Evolutionary conservation across 2,797 vertebrate genomes (phyloP), one percentile per base, ranked within the genome.

Genomic region (Poeciliopsis presidionis): DNA sequence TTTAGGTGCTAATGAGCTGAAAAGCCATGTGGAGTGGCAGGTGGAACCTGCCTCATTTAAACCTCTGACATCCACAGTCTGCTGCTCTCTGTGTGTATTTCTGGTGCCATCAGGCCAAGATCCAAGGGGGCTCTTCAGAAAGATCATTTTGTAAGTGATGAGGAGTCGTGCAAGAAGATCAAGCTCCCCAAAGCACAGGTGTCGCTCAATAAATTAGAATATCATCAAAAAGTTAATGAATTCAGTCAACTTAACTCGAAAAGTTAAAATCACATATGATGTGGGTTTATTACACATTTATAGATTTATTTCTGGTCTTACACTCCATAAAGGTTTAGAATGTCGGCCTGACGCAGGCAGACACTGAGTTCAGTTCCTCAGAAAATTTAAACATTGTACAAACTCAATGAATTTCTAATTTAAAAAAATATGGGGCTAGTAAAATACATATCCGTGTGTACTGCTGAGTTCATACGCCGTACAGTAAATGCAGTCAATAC

Each of bases 1-100:
- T 36, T 39, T 36, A 63, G 30, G 61, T 63, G 61, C 61, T 39
- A 36, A 63, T 36, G 36, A 36, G 33, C 61, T 36, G 30, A 63
- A 63, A 12, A 59, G 18, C 28, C 14, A 5, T 14, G n/a, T 41
- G 73, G 53, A 45, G 25, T n/a, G 16, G n/a, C 7, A 59, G 25
- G 46, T 73, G 72, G 72, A 73, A 55, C 72, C 47, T 25, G 47
- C 39, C 8, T 73, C 20, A 53, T 73, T 53, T 53, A 53, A 73
- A 53, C 33, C 47, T 73, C 46, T 73, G 72, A 49, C 72, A 63
- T 36, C 59, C 16, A 63, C 59, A 63, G 59, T 36, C 59, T 33
- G 59, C 59, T 20, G 57, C 57, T 59, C 59, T 5, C 59, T 63
- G 14, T 20, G 7, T 36, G 30, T 20, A 63, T 36, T 33, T 63